Base-by-base conservation (phyloP, 2,113 vertebrate genomes). In the Prietella phreatophila region DNA sequence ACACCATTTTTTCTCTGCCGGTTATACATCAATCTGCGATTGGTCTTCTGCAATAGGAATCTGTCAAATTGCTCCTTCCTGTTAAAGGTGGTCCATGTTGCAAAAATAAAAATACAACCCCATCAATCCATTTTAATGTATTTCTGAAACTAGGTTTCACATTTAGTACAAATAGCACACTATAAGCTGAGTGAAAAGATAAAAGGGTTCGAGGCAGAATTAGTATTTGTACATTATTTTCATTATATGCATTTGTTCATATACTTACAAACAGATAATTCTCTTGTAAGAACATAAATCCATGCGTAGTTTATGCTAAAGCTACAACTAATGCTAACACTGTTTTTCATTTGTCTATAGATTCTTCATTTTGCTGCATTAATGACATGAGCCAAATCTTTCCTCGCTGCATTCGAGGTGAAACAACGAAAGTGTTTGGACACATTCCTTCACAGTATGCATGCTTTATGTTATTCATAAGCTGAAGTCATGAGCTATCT, bases 381-480 rank as follows among this genome's bases (percentile, higher is more conserved):
- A 39, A 14, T 33, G 79, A 33, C 30, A 58, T 5, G 0, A 2
- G 8, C n/a, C 22, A 58, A 81, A 19, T 14, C 15, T 81, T 56
- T 55, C n/a, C 47, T 55, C 5, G n/a, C 76, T n/a, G 76, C 5
- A n/a, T 55, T 27, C 14, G 0, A 53, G 47, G 53, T 11, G 10
- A 53, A 80, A n/a, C 11, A 4, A 4, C 5, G 5, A 56, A 56
- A 71, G 63, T 50, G 25, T 71, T 84, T 36, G 10, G 1, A 58
- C 79, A 33, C 7, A 20, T 81, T 58, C 7, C 20, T 81, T 56
- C 20, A 7, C 80, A 25, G 19, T n/a, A 56, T 55, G 4, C 78
- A 80, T 58, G 80, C 20, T 82, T 82, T 25, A 2, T 63, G 82
- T 47, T 63, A 65, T 65, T 83, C 65, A 83, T 33, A 20, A 25